Conservation (phyloP, 2,113 vertebrate genomes). For the Calcarius ornatus region DNA sequence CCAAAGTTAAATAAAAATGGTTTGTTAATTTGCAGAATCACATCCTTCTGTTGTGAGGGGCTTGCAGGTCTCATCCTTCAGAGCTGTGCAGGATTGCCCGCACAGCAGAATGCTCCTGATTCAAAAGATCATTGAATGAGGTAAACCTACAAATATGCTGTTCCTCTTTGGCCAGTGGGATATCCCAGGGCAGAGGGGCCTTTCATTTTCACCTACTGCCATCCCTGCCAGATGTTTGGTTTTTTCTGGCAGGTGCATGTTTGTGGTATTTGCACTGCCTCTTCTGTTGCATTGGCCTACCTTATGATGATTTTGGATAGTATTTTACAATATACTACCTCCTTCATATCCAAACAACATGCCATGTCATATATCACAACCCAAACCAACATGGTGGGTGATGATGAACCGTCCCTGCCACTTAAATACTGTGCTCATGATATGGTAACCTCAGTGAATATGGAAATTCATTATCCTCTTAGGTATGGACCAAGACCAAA, state of each 20-base stretch:
- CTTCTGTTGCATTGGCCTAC: background rate
- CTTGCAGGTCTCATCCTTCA: background rate
- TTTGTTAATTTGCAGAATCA: background rate
- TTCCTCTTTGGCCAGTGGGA: background rate
- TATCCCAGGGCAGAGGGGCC: background rate
- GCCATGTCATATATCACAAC: background rate
- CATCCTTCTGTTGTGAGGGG: background rate
- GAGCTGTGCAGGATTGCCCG: background rate
- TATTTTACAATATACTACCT: background rate
- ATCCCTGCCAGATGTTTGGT: background rate
- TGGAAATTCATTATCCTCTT: background rate
- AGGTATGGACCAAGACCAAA: background rate
- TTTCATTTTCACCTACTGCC: background rate
- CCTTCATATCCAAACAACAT: background rate
- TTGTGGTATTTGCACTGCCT: background rate
- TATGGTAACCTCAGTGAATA: background rate
- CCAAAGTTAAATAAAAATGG: background rate
- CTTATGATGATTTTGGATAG: background rate
- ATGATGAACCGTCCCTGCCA: background rate
- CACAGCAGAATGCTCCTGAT: fast-evolving
- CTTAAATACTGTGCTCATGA: background rate
- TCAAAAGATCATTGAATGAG: background rate
- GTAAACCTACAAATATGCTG: background rate
- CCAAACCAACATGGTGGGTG: background rate
- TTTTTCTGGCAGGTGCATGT: background rate